A percentile compares a stretch with the other conserved stretches of the same genome.
phyloP scores from a whole-genome alignment of 2,888 invertebrate species.

The Listrodromus nycthemerus region DNA sequence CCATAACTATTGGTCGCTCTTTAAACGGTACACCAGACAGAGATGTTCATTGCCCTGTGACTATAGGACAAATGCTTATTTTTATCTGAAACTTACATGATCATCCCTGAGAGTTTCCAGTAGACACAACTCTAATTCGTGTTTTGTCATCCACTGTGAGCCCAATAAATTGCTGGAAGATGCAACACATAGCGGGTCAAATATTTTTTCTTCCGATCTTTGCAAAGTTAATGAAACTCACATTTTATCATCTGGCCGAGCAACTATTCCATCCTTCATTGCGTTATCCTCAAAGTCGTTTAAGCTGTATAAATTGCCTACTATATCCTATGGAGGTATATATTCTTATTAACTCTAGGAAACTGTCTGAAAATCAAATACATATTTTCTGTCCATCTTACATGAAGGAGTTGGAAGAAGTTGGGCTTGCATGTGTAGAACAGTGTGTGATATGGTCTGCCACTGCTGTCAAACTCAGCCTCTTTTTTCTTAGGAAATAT shows the following conservation, averaged over 20 bases:
- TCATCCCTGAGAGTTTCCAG: constrained; percentile 89
- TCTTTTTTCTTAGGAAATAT: constrained; percentile 93
- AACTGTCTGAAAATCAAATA: background rate
- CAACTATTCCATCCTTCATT: constrained; percentile 87
- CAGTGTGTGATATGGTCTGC: constrained; percentile 95
- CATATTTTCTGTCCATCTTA: constrained; percentile 83
- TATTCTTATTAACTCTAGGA: background rate
- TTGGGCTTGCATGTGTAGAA: constrained; percentile 97
- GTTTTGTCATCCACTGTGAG: constrained; percentile 89
- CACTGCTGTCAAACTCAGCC: constrained; percentile 95
- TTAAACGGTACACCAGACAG: background rate
- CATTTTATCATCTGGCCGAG: constrained; percentile 87
- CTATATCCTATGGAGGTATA: constrained; percentile 87
- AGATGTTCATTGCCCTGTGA: background rate
- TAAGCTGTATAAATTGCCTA: constrained; percentile 88
- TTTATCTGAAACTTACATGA: constrained; percentile 83
- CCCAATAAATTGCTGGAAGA: constrained; percentile 86
- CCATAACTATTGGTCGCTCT: background rate
- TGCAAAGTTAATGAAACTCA: constrained; percentile 80
- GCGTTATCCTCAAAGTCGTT: constrained; percentile 91
- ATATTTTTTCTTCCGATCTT: background rate
- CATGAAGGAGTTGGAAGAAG: constrained; percentile 93
- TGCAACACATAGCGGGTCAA: constrained; percentile 81
- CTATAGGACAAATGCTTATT: background rate
- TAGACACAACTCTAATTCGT: constrained; percentile 87